Base-by-base conservation (phyloP, 2,888 invertebrate genomes). In the Odontothrips loti region DNA sequence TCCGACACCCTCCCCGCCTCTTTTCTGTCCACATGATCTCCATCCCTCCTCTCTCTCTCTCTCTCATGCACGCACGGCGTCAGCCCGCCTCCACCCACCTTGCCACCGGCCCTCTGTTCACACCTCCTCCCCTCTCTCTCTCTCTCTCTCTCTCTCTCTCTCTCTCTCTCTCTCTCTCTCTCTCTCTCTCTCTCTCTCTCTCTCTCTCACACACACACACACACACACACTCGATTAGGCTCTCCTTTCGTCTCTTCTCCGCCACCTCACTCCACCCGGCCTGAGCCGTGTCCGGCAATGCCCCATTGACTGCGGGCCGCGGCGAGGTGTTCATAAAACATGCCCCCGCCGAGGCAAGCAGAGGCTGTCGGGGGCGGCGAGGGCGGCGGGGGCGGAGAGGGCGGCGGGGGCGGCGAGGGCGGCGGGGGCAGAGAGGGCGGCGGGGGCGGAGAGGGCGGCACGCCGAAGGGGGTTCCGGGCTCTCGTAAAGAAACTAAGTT, bases 251-350 rank as follows among this genome's bases (percentile, higher is more conserved):
- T 2, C 51, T 2, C 51, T 2, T 12, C 20, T 20, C 51, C 34
- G 34, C 34, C 34, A 6, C 58, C 58, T n/a, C n/a, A n/a, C n/a
- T n/a, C n/a, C n/a, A n/a, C n/a, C n/a, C n/a, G n/a, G n/a, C n/a
- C n/a, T n/a, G n/a, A n/a, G n/a, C 68, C 68, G n/a, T 23, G 11
- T 9, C 23, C 58, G 6, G 20, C 58, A 20, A 15, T 58, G 58
- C 58, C 34, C 34, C 58, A 58, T 58, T 58, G 58, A 58, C 58
- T 58, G 17, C 17, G n/a, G 12, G 27, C 8, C 12, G 27, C 68
- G 27, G 23, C 27, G 68, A 75, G 68, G 68, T 75, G 68, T 75
- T 27, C 68, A 27, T 75, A 75, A 75, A 75, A 75, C 68, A 75
- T 27, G 8, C 23, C 23, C 27, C 20, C 12, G 51, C 51, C 6